phyloP scores from a whole-genome alignment of 2,888 invertebrate species.

The Megastigmus dorsalis region DNA sequence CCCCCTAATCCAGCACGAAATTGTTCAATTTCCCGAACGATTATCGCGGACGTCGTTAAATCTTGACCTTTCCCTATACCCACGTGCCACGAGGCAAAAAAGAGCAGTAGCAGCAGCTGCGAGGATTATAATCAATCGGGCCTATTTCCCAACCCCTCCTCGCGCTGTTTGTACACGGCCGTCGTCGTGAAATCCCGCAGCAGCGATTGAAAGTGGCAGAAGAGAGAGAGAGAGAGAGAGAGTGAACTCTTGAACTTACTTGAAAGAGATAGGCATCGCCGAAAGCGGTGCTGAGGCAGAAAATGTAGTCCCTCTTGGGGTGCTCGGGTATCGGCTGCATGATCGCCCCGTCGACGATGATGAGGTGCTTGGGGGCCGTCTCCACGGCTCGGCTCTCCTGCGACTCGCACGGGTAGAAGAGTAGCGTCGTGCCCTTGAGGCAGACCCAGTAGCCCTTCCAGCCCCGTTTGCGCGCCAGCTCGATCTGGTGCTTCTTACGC shows the following conservation, averaged over 20 bases:
- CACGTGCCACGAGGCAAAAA: background rate
- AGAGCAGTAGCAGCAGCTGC: background rate
- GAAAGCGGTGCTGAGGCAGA: slow-evolving; percentile 97
- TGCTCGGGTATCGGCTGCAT: slow-evolving; percentile 99
- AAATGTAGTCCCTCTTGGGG: slow-evolving; percentile 97
- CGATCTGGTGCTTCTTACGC: slow-evolving; percentile 97
- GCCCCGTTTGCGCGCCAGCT: slow-evolving; percentile 94
- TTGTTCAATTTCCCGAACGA: background rate
- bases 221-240: too few species aligned
- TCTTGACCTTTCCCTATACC: too few species aligned
- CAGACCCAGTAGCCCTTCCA: slow-evolving; percentile 99
- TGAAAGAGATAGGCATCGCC: slow-evolving; percentile 98
- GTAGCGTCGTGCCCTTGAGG: slow-evolving; percentile 95
- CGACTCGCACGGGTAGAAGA: slow-evolving; percentile 97
- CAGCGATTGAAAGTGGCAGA: too few species aligned
- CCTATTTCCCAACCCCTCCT: too few species aligned
- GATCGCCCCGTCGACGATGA: slow-evolving; percentile 96
- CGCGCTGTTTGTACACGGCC: too few species aligned
- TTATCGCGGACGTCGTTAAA: background rate
- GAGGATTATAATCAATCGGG: slow-evolving; percentile 9
- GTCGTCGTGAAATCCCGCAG: too few species aligned
- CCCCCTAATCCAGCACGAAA: background rate
- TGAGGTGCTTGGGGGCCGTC: slow-evolving; percentile 94
- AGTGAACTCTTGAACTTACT: slow-evolving; percentile 75
- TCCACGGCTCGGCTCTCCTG: slow-evolving; percentile 93